Evolutionary conservation across 2,888 invertebrate genomes (phyloP), one percentile per base, ranked within the genome.

Genomic region (Perdita meconis): DNA sequence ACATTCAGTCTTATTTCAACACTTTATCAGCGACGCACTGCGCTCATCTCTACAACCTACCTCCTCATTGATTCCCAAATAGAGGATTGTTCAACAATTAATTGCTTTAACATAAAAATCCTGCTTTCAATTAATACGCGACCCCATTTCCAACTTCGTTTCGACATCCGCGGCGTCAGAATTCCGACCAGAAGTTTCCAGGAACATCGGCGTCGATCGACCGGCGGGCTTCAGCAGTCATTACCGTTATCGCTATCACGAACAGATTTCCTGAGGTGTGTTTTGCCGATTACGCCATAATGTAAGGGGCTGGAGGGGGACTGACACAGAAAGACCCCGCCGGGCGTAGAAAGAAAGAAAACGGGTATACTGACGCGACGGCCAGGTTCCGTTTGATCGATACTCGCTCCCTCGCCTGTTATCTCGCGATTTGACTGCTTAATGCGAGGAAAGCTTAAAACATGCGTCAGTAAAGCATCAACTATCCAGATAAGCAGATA

Each of bases 401-500:
- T 84, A 84, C 56, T 19, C 12, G 1, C 50, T 42, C 50, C 70
- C 42, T 38, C 40, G 47, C 63, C 12, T 38, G 80, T 82, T 84
- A 68, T 76, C 85, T 78, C 51, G 68, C 71, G 78, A 79, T 83
- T 81, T 66, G 78, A 70, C 69, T 53, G 73, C 76, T 75, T 84
- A 84, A 84, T 75, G 77, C 72, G 80, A 75, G 84, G 80, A 84
- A 85, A 84, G 83, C 78, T 85, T 84, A 77, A 84, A 80, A 82
- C 80, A 60, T 78, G 85, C 85, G 80, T 84, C 80, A 79, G 83
- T 83, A 59, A 85, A 85, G 85, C 85, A 85, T 75, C 80, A 82
- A 75, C 78, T 78, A 78, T 68, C 63, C 75, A 80, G 84, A 84
- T 84, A 84, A 85, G 85, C 67, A 81, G 84, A 78, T 84, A 84